Base-by-base conservation (phyloP, 2,797 vertebrate species). In the Rhynchotus rufescens region DNA sequence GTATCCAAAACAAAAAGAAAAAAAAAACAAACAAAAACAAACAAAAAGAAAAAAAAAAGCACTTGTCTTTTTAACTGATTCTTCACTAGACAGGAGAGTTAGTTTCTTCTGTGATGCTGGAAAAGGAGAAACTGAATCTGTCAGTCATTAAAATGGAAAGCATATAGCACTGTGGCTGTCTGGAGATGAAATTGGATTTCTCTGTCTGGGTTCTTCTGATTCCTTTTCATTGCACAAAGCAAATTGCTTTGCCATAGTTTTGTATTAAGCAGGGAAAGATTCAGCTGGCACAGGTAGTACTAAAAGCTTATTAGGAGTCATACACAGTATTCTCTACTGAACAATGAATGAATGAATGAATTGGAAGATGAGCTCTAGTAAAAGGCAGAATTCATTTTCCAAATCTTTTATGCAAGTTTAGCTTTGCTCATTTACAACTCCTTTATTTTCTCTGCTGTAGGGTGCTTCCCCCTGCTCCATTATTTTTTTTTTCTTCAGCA, bases 141-240 rank as follows among this genome's bases (percentile, higher is more conserved):
- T 90, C 93, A 92, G 88, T 94, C 92, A 97, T 97, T 97, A 96
- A 96, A 97, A 97, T 97, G 93, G 96, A 95, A 96, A 69, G 52
- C 75, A 86, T 81, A 86, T 16, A 95, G 71, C 5, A 9, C 82
- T 77, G 62, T 89, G 83, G 30, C 79, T 95, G 87, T 94, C 95
- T 97, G 91, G 94, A 92, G 90, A 96, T 97, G 89, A 97, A 97
- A 97, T 92, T 97, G 95, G 92, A 96, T 97, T 97, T 96, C 80
- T 94, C 92, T 94, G 80, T 94, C 96, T 97, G 88, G 86, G 52
- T 74, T 92, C 62, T 94, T 71, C 78, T 93, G 87, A 95, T 95
- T 96, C 93, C 54, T 83, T 96, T 95, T 95, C 96, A 98, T 97
- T 96, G 74, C 87, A 93, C 84, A 96, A 95, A 97, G 90, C 79